Evolutionary conservation across 35 echinoderm and acorn worm species (phyloP), one percentile per base, ranked within the genome.

Genomic region (Ophioderma brevispina): DNA sequence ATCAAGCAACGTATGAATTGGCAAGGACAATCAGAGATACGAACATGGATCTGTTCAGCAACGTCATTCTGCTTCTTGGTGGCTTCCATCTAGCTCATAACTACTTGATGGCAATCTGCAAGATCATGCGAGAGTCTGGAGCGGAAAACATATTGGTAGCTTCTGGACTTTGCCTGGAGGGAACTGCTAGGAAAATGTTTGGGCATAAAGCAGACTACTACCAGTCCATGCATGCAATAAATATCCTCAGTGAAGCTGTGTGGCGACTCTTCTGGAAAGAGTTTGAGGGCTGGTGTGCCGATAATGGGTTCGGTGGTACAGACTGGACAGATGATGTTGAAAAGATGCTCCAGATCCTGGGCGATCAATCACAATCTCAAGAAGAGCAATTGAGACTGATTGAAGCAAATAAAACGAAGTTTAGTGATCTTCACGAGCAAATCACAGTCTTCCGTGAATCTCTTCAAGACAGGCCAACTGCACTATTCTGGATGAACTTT

Each of bases 141-240:
- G 88, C 88, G 83, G 77, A 90, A 82, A 78, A 90, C 83, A 30
- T 90, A 56, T 50, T 90, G 17, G 79, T 90, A 49, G 80, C 40
- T 32, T 80, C 88, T 82, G 88, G 79, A 56, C 78, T 90, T 33
- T 90, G 78, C 76, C 78, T 85, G 38, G 88, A 82, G 83, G 37
- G 88, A 38, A 84, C 88, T 56, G 88, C 88, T 37, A 80, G 55
- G 38, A 90, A 90, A 49, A 83, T 90, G 55, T 90, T 90, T 82
- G 76, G 88, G 13, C 80, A 90, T 35, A 90, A 90, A 63, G 87
- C 76, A 18, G 85, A 87, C 38, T 87, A 87, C 64, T 77, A 78
- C 85, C 85, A 87, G 38, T 84, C 78, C 40, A 59, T 90, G 56
- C 78, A 90, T 90, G 88, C 40, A n/a, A 36, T 90, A n/a, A 81